Base-by-base conservation (phyloP, 2,888 invertebrate species). In the Adelognathus sp. region DNA sequence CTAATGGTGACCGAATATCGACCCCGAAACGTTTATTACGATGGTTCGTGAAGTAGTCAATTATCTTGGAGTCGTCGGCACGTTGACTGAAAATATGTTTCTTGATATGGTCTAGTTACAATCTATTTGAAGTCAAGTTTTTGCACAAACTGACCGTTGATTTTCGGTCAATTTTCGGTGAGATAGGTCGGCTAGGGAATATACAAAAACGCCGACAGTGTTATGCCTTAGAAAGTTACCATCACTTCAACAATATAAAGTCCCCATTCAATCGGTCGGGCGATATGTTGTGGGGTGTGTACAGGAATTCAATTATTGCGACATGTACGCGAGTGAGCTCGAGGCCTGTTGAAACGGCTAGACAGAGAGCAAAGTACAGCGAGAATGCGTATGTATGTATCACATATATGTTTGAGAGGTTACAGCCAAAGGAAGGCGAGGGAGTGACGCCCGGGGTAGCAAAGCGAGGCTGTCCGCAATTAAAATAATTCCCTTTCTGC, bases 401-500 rank as follows among this genome's bases (percentile, higher is more conserved):
- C 18, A 11, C 36, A 29, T 54, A 54, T 41, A 61, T 36, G 69
- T 74, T 69, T 63, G 56, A 67, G 69, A 56, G 64, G 70, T 69
- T 31, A 52, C 16, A 67, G 72, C 56, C 46, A 58, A 56, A 60
- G 70, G 69, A 66, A 39, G 39, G 67, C 71, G 74, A 74, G 61
- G 44, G 67, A 64, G 56, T 71, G 56, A 82, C 75, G 82, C 76
- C 81, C 85, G 82, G 87, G 87, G 87, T 88, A 89, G 90, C 88
- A 88, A 89, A 88, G 87, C 90, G 90, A 89, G 89, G 89, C 90
- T 90, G 90, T 89, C 90, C 91, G 91, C 91, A 91, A 91, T 91
- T 91, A 91, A 91, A 91, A 91, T 91, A 91, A 91, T 91, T 91
- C 91, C 91, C 91, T 91, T 91, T 91, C 91, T 90, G 90, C 85